Conservation (phyloP, 2,888 invertebrate species). For the Chymomyza amoena region DNA sequence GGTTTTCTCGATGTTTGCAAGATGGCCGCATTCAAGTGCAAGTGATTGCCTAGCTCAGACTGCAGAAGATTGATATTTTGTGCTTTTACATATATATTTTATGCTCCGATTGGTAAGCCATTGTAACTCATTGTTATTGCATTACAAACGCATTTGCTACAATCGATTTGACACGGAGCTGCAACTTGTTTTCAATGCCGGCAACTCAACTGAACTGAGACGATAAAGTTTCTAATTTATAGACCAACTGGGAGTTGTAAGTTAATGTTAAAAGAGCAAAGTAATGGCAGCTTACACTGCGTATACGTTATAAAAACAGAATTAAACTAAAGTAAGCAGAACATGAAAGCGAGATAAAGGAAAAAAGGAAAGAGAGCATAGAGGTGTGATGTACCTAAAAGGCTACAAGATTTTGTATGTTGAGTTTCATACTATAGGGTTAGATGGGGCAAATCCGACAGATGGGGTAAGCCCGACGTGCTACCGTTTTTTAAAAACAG, state of each 20-base stretch:
- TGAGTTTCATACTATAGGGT: too few relatives aligned
- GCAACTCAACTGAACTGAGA: not conserved
- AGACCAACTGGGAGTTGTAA: conserved; percentile 14
- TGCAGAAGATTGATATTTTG: conserved; percentile 19
- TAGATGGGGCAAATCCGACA: too few relatives aligned
- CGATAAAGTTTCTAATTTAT: conserved; percentile 45
- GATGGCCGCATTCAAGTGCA: conserved; percentile 38
- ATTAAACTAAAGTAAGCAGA: conserved; percentile 38
- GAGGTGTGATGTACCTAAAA: too few relatives aligned
- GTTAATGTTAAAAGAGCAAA: conserved; percentile 23
- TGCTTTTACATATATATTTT: conserved; percentile 23
- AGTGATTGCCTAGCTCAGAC: conserved; percentile 21
- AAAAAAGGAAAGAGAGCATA: not conserved
- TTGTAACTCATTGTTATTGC: conserved; percentile 1
- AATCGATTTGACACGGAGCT: conserved; percentile 37
- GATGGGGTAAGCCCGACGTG: too few relatives aligned
- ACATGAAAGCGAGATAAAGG: not conserved
- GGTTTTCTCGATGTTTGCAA: not conserved
- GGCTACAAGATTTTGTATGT: too few relatives aligned
- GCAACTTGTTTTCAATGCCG: conserved; percentile 12
- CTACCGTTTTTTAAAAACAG: too few relatives aligned
- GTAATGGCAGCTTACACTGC: conserved; percentile 13
- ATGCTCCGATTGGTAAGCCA: not conserved
- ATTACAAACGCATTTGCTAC: conserved; percentile 30
- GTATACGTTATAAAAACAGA: conserved; percentile 42